A percentile compares a stretch with the other conserved stretches of the same genome.
Evolutionary conservation across 2,888 invertebrate species (phyloP).

Genomic region (Tachina grossa): DNA sequence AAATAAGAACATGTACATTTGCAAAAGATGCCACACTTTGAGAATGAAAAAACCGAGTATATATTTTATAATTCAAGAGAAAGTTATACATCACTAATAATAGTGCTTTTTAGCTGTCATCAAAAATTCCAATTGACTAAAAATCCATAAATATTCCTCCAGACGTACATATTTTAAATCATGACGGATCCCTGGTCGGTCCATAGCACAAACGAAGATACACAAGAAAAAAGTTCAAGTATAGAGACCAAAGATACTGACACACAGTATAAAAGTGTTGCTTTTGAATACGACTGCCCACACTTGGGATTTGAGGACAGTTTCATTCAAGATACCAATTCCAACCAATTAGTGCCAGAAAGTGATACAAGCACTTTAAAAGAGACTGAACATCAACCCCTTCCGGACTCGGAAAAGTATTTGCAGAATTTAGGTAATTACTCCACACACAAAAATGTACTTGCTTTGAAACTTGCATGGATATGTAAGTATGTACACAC

Average conservation of each 20-base stretch:
- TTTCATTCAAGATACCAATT: conserved; percentile 81
- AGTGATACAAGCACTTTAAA: conserved; percentile 79
- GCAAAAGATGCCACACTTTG: background rate
- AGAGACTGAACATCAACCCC: conserved; percentile 81
- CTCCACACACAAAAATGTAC: no score
- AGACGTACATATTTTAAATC: conserved; percentile 43
- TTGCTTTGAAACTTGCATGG: background rate
- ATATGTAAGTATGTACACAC: background rate
- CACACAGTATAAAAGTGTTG: conserved; percentile 47
- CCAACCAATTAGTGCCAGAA: conserved; percentile 76
- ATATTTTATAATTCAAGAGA: background rate
- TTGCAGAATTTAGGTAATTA: conserved; percentile 87
- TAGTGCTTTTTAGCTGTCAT: conserved; percentile 10
- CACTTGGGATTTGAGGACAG: conserved; percentile 84
- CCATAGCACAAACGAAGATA: conserved; percentile 70
- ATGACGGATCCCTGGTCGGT: conserved; percentile 78
- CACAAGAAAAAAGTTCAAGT: conserved; percentile 49
- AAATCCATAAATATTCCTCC: conserved; percentile 26
- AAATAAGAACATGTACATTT: background rate
- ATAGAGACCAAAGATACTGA: conserved; percentile 6
- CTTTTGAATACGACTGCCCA: conserved; percentile 42
- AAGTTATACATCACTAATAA: conserved; percentile 6
- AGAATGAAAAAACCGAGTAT: conserved; percentile 11
- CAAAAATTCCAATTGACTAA: conserved; percentile 41
- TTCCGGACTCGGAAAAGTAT: conserved; percentile 81